Conservation (phyloP, 2,113 vertebrate genomes). For the Tautogolabrus adspersus region DNA sequence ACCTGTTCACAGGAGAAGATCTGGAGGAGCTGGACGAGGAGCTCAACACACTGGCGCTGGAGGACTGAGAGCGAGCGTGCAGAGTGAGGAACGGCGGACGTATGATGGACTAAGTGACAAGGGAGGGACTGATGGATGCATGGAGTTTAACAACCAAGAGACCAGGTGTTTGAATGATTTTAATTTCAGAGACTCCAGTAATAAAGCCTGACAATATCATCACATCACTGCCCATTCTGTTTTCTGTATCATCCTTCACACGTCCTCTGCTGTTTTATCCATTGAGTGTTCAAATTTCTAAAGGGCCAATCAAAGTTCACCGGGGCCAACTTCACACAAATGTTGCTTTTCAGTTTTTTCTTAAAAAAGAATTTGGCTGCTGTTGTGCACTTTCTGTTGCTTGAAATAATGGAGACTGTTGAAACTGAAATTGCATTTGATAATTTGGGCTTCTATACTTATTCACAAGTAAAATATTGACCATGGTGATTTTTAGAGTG, state of each 20-base stretch:
- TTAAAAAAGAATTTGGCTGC: not conserved
- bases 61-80: slow-evolving; percentile 84
- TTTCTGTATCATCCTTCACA: slow-evolving; percentile 18
- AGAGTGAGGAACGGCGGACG: not conserved
- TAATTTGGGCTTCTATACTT: slow-evolving; percentile 8
- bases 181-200: slow-evolving; percentile 72
- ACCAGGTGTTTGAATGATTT: slow-evolving; percentile 66
- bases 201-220: slow-evolving; percentile 72
- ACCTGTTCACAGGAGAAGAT: slow-evolving; percentile 98
- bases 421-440: slow-evolving; percentile 3
- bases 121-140: slow-evolving; percentile 61
- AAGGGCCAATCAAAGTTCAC: not conserved
- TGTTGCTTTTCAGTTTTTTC: slow-evolving; percentile 7
- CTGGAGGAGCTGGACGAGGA: slow-evolving; percentile 98
- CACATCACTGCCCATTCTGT: slow-evolving; percentile 61
- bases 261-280: not conserved
- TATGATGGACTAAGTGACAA: slow-evolving; percentile 45
- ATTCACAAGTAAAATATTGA: slow-evolving; percentile 9
- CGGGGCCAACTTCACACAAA: slow-evolving; percentile 26
- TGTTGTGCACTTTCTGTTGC: slow-evolving; percentile 5
- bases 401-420: not conserved
- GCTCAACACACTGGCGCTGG: slow-evolving; percentile 93
- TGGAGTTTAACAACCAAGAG: slow-evolving; percentile 64
- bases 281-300: not conserved
- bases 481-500: slow-evolving; percentile 17